These are phyloP conservation scores for Eumacrocentrus americanus DNA, from an alignment of 2,888 invertebrate genomes.

Conservation along the genomic window DNA sequence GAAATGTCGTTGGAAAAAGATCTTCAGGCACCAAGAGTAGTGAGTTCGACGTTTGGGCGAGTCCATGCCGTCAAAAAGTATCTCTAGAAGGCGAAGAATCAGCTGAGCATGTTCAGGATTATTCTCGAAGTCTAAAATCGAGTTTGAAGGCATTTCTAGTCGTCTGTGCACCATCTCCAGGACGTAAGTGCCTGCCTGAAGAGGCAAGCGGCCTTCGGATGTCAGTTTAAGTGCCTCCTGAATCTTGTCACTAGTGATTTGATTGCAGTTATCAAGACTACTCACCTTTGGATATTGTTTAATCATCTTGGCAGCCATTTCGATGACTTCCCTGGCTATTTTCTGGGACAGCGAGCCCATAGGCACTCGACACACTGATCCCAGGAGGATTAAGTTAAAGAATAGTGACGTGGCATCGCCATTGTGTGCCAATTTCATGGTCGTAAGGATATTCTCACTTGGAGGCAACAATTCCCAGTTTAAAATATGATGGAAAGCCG, in stretches of 20 bases:
- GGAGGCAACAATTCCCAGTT: constrained; percentile 51
- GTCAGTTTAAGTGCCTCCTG: constrained; percentile 48
- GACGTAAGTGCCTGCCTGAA: constrained; percentile 56
- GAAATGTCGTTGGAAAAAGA: constrained; percentile 57
- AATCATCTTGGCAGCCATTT: constrained; percentile 53
- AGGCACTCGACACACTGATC: constrained; percentile 54
- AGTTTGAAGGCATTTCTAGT: constrained; percentile 48
- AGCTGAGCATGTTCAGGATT: constrained; percentile 47
- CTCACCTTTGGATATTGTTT: constrained; percentile 45
- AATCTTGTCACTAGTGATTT: constrained; percentile 52
- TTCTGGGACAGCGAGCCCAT: constrained; percentile 47
- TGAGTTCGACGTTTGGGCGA: constrained; percentile 42
- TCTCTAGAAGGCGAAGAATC: constrained; percentile 50
- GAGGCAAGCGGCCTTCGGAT: constrained; percentile 48
- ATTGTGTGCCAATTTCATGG: constrained; percentile 47
- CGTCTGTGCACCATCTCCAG: constrained; percentile 57
- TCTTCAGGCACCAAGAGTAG: constrained; percentile 53
- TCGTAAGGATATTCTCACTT: constrained; percentile 45
- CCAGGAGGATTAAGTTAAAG: constrained; percentile 55
- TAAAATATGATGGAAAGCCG: constrained; percentile 54
- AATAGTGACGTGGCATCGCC: constrained; percentile 53
- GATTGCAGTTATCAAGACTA: constrained; percentile 46
- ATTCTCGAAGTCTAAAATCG: constrained; percentile 49
- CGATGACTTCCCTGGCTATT: constrained; percentile 50
- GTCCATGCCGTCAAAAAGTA: constrained; percentile 51